Evolutionary conservation across 2,888 invertebrate species (phyloP).

Genomic region (Orthosia gothica): DNA sequence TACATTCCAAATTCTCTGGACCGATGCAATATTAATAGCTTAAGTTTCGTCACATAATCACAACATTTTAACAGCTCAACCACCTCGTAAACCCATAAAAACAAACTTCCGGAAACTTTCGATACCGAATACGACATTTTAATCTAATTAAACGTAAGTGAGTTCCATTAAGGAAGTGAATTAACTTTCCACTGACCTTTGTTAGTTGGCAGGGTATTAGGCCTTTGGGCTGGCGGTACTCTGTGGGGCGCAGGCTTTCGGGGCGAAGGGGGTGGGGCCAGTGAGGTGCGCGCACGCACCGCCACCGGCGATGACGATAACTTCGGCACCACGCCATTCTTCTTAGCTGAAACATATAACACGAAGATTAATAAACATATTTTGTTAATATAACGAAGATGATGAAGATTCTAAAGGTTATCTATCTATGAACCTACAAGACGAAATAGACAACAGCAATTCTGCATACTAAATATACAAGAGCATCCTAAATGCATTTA

Average conservation of each 20-base stretch:
- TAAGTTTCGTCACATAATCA: background rate
- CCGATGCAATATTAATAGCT: background rate
- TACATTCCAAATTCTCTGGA: too few relatives aligned
- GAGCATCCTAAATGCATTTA: conserved; percentile 23
- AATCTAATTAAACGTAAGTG: conserved; percentile 44
- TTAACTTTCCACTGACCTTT: conserved; percentile 80
- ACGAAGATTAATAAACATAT: conserved; percentile 23
- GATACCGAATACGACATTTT: conserved; percentile 30
- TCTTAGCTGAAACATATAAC: conserved; percentile 82
- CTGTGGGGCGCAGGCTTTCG: conserved; percentile 85
- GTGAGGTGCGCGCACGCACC: conserved; percentile 84
- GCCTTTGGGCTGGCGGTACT: conserved; percentile 85
- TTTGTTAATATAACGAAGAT: background rate
- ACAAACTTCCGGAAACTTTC: conserved; percentile 45
- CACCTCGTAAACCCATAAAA: conserved; percentile 6
- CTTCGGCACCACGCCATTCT: conserved; percentile 89
- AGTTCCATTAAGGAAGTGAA: conserved; percentile 39
- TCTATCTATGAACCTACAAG: background rate
- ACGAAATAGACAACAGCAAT: conserved; percentile 4
- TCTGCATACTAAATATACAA: conserved; percentile 6
- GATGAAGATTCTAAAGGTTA: background rate
- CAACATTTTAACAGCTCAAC: background rate
- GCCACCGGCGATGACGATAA: conserved; percentile 87
- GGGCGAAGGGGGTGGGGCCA: conserved; percentile 86
- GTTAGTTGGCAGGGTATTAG: conserved; percentile 85